Evolutionary conservation across 1,140 invertebrate genomes (phyloP), one percentile per base, ranked within the genome.

Genomic region (Ephestia elutella): DNA sequence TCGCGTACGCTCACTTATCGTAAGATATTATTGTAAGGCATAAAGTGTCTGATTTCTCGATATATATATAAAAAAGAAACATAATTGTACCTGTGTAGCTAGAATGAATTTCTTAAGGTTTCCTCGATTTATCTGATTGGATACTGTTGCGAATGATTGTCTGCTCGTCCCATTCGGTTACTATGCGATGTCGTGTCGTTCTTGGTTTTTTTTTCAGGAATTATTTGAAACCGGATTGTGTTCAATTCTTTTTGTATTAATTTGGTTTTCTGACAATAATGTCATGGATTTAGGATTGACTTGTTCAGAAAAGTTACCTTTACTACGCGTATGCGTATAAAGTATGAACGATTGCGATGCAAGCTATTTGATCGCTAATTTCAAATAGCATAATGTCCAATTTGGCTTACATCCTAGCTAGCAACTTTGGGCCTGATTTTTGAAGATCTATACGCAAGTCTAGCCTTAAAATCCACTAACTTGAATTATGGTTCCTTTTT

Each of bases 51-150:
- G 68, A 68, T 80, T 82, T 82, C 70, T 70, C 54, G 38, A 44
- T 48, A 56, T 60, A 25, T 25, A 25, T 62, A 21, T 48, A 53
- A 59, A 57, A 54, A 65, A 58, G 67, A 66, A 73, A 76, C 60
- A 76, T 82, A 75, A 78, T 76, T 80, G 85, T 87, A 86, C 82
- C 82, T 87, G 85, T 83, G 78, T 87, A 87, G 85, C 77, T 87
- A 87, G 85, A 78, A 71, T 77, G 72, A 87, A 87, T 87, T 87
- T 83, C 80, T 68, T 75, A 73, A 68, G 50, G 28, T 64, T 66
- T 68, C 65, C 49, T 58, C 57, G 53, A 61, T 60, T 73, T 73
- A 10, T 71, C 57, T 68, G 63, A 60, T 81, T 79, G 74, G 72
- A 79, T 81, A 82, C 73, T 80, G 77, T 84, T 80, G 77, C 75